Conservation (phyloP, 2,113 vertebrate genomes). For the Salvator merianae region DNA sequence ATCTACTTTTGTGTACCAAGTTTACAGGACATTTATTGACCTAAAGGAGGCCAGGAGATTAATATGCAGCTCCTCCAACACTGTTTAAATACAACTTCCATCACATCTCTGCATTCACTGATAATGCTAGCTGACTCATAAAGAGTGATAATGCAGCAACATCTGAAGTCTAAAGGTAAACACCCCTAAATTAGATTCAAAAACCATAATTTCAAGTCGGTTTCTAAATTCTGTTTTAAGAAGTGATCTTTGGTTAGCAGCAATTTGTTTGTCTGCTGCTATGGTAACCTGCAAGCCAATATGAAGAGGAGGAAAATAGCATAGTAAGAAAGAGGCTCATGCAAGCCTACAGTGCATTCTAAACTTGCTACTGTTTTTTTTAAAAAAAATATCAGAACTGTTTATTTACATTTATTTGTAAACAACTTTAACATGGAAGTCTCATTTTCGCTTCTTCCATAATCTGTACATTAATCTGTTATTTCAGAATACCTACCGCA, state of each 20-base stretch:
- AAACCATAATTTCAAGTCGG: not conserved
- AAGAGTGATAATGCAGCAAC: no score
- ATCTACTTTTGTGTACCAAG: not conserved
- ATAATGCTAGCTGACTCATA: no score
- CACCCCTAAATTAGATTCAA: not conserved
- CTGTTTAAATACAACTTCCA: no score
- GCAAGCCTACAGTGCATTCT: not conserved
- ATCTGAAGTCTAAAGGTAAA: no score
- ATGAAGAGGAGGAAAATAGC: not conserved
- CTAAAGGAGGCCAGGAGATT: no score
- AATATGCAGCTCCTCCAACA: no score
- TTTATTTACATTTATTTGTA: not conserved
- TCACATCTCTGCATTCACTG: no score
- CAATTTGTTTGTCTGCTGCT: not conserved
- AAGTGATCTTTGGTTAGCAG: not conserved
- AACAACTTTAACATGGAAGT: not conserved
- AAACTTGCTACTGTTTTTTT: not conserved
- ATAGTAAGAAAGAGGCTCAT: no score
- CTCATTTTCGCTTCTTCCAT: not conserved
- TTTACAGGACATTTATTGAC: not conserved
- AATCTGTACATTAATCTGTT: not conserved
- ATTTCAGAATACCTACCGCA: conserved; percentile 21
- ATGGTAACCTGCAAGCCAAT: not conserved
- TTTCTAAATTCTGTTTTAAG: not conserved
- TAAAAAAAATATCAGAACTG: not conserved